A percentile compares a stretch with the other conserved stretches of the same genome.
These are phyloP conservation scores for Sebastes minor DNA, from an alignment of 2,797 vertebrate species.

Conservation along the genomic window DNA sequence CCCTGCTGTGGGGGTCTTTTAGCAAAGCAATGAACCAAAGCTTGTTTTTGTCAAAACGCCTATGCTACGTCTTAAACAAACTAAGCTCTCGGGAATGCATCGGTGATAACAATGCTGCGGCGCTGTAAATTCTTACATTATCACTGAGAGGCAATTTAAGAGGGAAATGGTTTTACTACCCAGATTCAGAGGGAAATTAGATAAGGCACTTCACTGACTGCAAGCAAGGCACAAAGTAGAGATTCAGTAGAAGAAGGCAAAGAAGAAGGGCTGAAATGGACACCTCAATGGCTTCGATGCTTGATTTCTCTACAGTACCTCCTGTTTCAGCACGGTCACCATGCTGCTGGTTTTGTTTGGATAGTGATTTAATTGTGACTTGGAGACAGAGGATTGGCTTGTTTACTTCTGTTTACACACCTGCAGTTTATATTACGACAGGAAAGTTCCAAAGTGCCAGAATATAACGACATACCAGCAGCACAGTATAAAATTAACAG, in stretches of 20 bases:
- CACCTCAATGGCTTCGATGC: neutral
- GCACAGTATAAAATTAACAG: neutral
- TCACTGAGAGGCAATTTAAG: slow-evolving; percentile 64
- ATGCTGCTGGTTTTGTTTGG: neutral
- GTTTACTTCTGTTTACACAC: neutral
- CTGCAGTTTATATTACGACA: neutral
- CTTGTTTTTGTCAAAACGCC: slow-evolving; percentile 66
- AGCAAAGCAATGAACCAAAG: slow-evolving; percentile 58
- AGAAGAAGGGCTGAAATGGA: slow-evolving; percentile 10
- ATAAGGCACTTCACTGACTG: slow-evolving; percentile 56
- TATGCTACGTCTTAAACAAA: slow-evolving; percentile 68
- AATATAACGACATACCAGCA: neutral
- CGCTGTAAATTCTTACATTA: slow-evolving; percentile 65
- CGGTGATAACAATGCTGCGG: slow-evolving; percentile 57
- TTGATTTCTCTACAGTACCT: neutral
- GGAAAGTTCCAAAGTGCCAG: neutral
- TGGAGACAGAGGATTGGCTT: neutral
- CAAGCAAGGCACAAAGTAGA: slow-evolving; percentile 45
- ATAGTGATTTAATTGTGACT: neutral
- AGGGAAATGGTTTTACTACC: slow-evolving; percentile 51
- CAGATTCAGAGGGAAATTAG: slow-evolving; percentile 55
- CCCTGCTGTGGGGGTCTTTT: slow-evolving; percentile 51
- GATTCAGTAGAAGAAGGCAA: slow-evolving; percentile 16
- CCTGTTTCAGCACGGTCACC: neutral
- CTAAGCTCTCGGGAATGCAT: slow-evolving; percentile 56